Evolutionary conservation across 2,888 invertebrate genomes (phyloP).

Genomic region (Timema podura): DNA sequence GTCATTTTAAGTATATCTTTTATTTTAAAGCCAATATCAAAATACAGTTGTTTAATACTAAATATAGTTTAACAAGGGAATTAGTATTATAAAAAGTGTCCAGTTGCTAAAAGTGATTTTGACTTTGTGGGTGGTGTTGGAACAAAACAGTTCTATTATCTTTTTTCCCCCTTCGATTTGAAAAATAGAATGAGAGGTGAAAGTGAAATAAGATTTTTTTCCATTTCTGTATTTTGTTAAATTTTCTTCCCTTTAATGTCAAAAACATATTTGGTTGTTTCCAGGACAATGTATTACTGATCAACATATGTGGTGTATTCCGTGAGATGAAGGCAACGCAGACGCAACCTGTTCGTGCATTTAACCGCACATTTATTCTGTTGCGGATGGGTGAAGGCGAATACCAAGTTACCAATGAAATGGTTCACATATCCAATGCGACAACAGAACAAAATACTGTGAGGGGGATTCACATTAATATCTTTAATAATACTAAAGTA

Average conservation of each 20-base stretch:
- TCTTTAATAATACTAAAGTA: too few relatives aligned
- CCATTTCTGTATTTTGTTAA: neutral
- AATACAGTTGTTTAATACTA: too few relatives aligned
- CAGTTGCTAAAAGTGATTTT: too few relatives aligned
- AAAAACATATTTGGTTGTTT: neutral
- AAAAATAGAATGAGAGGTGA: too few relatives aligned
- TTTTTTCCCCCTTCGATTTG: too few relatives aligned
- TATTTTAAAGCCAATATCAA: too few relatives aligned
- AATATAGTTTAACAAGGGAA: too few relatives aligned
- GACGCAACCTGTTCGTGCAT: constrained; percentile 39
- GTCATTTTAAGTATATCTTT: too few relatives aligned
- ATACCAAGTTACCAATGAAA: constrained; percentile 64
- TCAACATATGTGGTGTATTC: constrained; percentile 52
- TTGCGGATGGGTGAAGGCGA: constrained; percentile 46
- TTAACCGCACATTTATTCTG: constrained; percentile 57
- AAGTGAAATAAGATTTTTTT: neutral
- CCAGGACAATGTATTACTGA: neutral
- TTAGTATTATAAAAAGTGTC: too few relatives aligned
- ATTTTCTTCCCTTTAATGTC: neutral
- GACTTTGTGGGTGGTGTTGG: too few relatives aligned
- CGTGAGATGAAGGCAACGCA: constrained; percentile 50
- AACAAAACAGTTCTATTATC: too few relatives aligned
- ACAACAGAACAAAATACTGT: constrained; percentile 42
- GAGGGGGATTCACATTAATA: neutral
- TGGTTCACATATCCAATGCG: constrained; percentile 57